Percentiles rank a stretch among this genome's conserved stretches.
Evolutionary conservation across 2,888 invertebrate species (phyloP).

Genomic region (Perithous albicinctus): DNA sequence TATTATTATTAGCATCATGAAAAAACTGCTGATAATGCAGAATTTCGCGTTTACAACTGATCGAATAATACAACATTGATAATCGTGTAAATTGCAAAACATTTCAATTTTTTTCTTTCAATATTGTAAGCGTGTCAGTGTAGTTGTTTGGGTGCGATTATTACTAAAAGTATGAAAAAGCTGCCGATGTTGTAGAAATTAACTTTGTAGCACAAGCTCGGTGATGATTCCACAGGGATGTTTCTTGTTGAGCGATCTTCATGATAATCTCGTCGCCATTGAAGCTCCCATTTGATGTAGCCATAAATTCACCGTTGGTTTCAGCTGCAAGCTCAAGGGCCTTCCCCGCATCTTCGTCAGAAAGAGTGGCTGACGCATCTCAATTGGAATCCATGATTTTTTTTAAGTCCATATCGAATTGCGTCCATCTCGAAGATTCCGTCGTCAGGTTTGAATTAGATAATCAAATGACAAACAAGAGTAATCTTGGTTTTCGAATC

Average conservation of each 20-base stretch:
- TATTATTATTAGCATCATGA: no score
- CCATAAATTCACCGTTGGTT: not conserved
- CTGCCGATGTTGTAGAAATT: not conserved
- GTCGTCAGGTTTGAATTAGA: not conserved
- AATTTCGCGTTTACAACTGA: not conserved
- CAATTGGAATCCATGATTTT: not conserved
- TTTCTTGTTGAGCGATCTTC: not conserved
- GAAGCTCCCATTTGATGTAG: not conserved
- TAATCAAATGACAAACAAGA: not conserved
- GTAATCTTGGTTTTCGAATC: not conserved
- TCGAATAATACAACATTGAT: not conserved
- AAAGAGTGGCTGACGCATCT: not conserved
- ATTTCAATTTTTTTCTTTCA: not conserved
- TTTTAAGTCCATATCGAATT: not conserved
- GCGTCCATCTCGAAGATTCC: not conserved
- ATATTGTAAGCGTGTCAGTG: not conserved
- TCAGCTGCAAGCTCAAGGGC: not conserved
- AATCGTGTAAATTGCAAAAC: not conserved
- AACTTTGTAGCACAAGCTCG: not conserved
- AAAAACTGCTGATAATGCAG: no score
- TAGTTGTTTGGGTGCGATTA: not conserved
- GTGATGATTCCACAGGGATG: not conserved
- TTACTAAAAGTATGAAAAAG: not conserved
- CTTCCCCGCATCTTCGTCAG: not conserved
- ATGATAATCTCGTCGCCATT: not conserved